Conservation (phyloP, 1,140 invertebrate genomes). For the Cotesia typhae region DNA sequence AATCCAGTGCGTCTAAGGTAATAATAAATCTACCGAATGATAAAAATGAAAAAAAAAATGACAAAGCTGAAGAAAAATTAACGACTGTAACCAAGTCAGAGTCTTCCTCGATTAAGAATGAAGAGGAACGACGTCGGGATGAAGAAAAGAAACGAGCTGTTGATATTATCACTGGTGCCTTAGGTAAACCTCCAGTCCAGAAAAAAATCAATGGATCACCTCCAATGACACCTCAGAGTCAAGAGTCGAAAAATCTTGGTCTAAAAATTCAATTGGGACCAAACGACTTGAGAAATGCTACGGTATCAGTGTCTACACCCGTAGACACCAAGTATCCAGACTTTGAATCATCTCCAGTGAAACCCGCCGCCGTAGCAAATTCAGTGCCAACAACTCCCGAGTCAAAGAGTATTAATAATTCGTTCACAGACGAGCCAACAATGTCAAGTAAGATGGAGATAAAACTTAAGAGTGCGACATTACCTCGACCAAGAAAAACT, state of each 20-base stretch:
- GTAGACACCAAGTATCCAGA: conserved; percentile 55
- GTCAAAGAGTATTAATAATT: conserved; percentile 37
- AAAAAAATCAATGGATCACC: conserved; percentile 53
- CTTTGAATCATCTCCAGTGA: conserved; percentile 49
- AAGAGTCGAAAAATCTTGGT: conserved; percentile 54
- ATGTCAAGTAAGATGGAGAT: conserved; percentile 72
- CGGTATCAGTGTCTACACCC: conserved; percentile 59
- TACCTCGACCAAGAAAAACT: conserved; percentile 71
- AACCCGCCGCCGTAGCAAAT: conserved; percentile 49
- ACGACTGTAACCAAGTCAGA: conserved; percentile 32
- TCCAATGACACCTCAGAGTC: conserved; percentile 48
- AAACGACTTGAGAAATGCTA: conserved; percentile 58
- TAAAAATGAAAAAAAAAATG: conserved; percentile 40
- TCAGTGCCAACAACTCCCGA: conserved; percentile 36
- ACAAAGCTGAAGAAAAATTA: conserved; percentile 43
- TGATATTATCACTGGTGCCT: conserved; percentile 59
- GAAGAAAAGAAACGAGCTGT: conserved; percentile 58
- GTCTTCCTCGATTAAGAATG: conserved; percentile 37
- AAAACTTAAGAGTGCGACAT: conserved; percentile 73
- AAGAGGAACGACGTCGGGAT: conserved; percentile 45
- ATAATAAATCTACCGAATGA: conserved; percentile 55
- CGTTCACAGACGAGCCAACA: conserved; percentile 51
- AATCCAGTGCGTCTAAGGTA: conserved; percentile 48
- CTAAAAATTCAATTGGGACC: conserved; percentile 57
- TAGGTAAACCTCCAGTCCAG: conserved; percentile 58